These are phyloP conservation scores for Podarcis lilfordi DNA, from an alignment of 2,797 vertebrate species.

Conservation along the genomic window DNA sequence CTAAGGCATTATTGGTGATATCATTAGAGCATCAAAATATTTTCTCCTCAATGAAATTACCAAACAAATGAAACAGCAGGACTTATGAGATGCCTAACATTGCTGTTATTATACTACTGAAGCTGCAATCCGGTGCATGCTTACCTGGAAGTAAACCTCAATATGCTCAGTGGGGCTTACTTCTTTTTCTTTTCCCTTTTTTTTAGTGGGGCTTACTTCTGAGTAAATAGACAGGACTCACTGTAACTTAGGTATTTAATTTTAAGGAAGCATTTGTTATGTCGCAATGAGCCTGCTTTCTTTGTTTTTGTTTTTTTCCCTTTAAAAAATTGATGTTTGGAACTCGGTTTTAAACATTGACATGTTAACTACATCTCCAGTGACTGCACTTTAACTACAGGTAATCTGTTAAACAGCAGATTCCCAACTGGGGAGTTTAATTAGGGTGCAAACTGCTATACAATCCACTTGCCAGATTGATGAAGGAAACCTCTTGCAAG, in stretches of 20 bases:
- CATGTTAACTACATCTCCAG: conserved; percentile 37
- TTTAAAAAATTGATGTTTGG: conserved; percentile 52
- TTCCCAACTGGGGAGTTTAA: conserved; percentile 69
- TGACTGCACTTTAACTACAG: conserved; percentile 51
- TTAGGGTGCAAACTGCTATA: conserved; percentile 68
- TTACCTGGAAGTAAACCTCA: background rate
- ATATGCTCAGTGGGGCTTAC: background rate
- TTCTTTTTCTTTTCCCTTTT: background rate
- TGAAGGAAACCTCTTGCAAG: conserved; percentile 68
- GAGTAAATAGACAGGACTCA: background rate
- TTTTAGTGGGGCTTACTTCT: background rate
- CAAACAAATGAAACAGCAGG: conserved; percentile 51
- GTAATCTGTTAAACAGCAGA: conserved; percentile 66
- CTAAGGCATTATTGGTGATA: conserved; percentile 72
- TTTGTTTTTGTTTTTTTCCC: background rate
- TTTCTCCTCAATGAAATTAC: conserved; percentile 47
- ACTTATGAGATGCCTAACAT: conserved; percentile 38
- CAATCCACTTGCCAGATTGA: conserved; percentile 68
- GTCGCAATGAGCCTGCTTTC: conserved; percentile 27
- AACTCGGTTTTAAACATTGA: conserved; percentile 21
- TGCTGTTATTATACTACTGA: conserved; percentile 66
- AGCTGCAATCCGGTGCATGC: conserved; percentile 38
- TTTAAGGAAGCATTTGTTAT: conserved; percentile 56
- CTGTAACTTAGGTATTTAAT: conserved; percentile 39
- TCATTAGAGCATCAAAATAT: conserved; percentile 68